These are phyloP conservation scores for Oryzias curvinotus DNA, from an alignment of 2,113 vertebrate genomes.

Conservation along the genomic window DNA sequence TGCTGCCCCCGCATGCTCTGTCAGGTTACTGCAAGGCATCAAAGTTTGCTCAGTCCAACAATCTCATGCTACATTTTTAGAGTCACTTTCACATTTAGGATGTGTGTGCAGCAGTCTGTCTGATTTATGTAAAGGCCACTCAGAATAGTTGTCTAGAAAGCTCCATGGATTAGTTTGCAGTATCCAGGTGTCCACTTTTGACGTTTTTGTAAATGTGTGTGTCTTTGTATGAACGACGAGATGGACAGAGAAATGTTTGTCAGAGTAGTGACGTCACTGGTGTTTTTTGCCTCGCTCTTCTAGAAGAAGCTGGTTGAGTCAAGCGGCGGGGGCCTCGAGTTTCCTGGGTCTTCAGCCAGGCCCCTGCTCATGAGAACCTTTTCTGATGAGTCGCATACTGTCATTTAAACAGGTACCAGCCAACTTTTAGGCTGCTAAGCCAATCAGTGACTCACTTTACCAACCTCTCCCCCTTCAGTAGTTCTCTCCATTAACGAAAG, in stretches of 20 bases:
- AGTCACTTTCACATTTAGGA: not conserved
- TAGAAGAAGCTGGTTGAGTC: slow-evolving; percentile 87
- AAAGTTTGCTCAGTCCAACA: slow-evolving; percentile 56
- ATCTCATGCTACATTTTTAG: slow-evolving; percentile 43
- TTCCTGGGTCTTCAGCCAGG: slow-evolving; percentile 88
- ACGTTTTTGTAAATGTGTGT: slow-evolving; percentile 34
- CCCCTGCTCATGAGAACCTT: slow-evolving; percentile 98
- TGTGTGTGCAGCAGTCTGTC: not conserved
- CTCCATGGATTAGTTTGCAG: slow-evolving; percentile 13
- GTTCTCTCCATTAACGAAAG: slow-evolving; percentile 21
- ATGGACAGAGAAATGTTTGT: slow-evolving; percentile 20
- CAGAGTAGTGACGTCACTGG: slow-evolving; percentile 67
- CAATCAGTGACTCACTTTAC: slow-evolving; percentile 48
- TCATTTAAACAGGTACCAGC: slow-evolving; percentile 94
- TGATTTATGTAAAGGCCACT: not conserved
- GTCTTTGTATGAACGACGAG: slow-evolving; percentile 24
- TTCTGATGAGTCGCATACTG: slow-evolving; percentile 95
- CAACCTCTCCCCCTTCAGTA: slow-evolving; percentile 13
- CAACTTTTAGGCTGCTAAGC: slow-evolving; percentile 40
- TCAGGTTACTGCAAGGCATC: slow-evolving; percentile 58
- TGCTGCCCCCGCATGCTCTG: slow-evolving; percentile 74
- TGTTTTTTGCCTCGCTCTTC: slow-evolving; percentile 84
- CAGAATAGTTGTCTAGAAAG: slow-evolving; percentile 6
- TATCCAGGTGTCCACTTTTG: slow-evolving; percentile 33
- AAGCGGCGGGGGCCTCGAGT: slow-evolving; percentile 78